These are phyloP conservation scores for Adoxophyes honmai DNA, from an alignment of 1,140 invertebrate species.

Conservation along the genomic window DNA sequence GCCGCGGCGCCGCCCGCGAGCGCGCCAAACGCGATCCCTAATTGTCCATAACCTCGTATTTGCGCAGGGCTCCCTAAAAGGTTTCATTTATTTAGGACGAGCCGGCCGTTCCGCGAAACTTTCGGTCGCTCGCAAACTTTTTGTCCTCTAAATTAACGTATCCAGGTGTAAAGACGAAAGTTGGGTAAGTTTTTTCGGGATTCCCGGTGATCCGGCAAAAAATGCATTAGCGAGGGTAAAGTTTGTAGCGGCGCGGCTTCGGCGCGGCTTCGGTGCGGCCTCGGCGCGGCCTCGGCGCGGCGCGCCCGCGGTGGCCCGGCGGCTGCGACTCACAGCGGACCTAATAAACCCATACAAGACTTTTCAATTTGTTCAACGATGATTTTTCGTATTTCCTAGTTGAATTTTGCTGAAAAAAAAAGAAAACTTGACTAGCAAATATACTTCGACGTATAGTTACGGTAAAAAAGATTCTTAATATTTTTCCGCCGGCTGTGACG, in stretches of 20 bases:
- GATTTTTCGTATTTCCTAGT: too few relatives aligned
- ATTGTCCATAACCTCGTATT: background rate
- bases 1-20: too few relatives aligned
- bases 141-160: slow-evolving; percentile 1
- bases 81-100: slow-evolving; percentile 10
- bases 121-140: background rate
- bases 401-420: too few relatives aligned
- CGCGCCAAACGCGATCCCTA: background rate
- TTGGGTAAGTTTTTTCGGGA: background rate
- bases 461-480: too few relatives aligned
- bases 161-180: background rate
- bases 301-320: slow-evolving; percentile 17
- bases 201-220: background rate
- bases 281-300: slow-evolving; percentile 12
- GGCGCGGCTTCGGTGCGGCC: background rate
- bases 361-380: too few relatives aligned
- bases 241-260: too few relatives aligned
- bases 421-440: too few relatives aligned
- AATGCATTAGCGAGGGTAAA: background rate
- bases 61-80: background rate
- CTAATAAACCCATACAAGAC: too few relatives aligned
- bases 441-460: too few relatives aligned
- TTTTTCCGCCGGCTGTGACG: too few relatives aligned
- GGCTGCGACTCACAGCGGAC: too few relatives aligned
- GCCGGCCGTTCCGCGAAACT: background rate